These are phyloP conservation scores for Drosophila simulans DNA, from an alignment of 1,140 invertebrate species.

Conservation along the genomic window DNA sequence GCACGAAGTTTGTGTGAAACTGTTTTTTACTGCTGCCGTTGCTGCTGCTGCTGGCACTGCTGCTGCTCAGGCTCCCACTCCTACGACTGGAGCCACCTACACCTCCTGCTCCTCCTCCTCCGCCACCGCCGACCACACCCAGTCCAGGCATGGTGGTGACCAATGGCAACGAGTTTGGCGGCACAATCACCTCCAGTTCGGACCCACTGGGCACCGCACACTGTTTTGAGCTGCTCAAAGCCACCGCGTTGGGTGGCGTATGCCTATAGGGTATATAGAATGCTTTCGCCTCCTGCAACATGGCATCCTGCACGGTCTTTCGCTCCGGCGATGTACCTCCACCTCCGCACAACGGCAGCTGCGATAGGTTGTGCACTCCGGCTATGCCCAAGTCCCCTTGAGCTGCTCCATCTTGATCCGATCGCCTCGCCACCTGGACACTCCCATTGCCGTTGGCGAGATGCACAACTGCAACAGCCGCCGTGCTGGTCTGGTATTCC, in stretches of 20 bases:
- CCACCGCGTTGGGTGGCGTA: slow-evolving; percentile 71
- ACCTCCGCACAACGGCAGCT: slow-evolving; percentile 62
- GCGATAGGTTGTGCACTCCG: slow-evolving; percentile 71
- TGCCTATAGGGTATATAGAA: slow-evolving; percentile 79
- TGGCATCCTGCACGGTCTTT: slow-evolving; percentile 59
- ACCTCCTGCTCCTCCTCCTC: slow-evolving; percentile 11
- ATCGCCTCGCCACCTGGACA: slow-evolving; percentile 44
- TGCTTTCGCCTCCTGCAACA: slow-evolving; percentile 64
- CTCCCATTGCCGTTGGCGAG: slow-evolving; percentile 71
- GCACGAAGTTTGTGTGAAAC: slow-evolving; percentile 76
- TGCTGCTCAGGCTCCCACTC: slow-evolving; percentile 74
- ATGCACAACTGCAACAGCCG: slow-evolving; percentile 43
- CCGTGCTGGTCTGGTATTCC: slow-evolving; percentile 72
- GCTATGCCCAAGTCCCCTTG: slow-evolving; percentile 64
- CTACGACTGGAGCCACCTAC: slow-evolving; percentile 42
- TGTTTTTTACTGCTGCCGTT: slow-evolving; percentile 70
- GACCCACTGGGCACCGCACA: slow-evolving; percentile 53
- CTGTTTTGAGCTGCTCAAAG: slow-evolving; percentile 58
- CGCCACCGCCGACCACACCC: slow-evolving; percentile 21
- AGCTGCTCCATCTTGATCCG: slow-evolving; percentile 30
- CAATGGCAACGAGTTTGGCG: slow-evolving; percentile 69
- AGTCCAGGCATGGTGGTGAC: slow-evolving; percentile 61
- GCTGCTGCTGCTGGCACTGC: slow-evolving; percentile 72
- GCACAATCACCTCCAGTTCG: slow-evolving; percentile 62
- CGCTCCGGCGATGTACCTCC: slow-evolving; percentile 55